Percentiles rank a stretch among this genome's conserved stretches.
Conservation (phyloP, 2,113 vertebrate species). For the Chlorodrepanis virens region DNA sequence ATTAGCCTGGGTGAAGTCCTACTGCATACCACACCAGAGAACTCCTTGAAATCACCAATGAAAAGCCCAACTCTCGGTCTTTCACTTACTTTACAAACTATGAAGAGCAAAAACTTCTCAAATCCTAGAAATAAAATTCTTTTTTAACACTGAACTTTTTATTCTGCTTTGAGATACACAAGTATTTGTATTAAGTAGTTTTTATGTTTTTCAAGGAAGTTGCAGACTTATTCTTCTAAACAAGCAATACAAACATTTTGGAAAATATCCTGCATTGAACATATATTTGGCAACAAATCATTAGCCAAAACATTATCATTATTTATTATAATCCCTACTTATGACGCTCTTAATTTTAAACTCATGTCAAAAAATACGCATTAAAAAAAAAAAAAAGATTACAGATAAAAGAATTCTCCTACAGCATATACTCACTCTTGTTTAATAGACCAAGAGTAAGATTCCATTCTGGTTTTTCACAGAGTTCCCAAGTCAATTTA, state of each 20-base stretch:
- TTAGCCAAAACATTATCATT: background rate
- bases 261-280: background rate
- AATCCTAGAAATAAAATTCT: background rate
- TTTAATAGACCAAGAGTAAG: background rate
- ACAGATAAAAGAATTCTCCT: background rate
- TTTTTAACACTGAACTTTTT: background rate
- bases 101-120: background rate
- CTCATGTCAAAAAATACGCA: background rate
- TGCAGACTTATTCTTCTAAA: background rate
- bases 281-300: background rate
- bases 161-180: background rate
- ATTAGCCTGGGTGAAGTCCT: background rate
- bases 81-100: background rate
- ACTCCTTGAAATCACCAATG: background rate
- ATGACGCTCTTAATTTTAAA: background rate
- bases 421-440: background rate
- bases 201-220: background rate
- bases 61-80: background rate
- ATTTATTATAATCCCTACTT: background rate
- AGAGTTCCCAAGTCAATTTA: background rate
- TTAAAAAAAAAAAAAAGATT: background rate
- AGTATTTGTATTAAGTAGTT: background rate
- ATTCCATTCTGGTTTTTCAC: background rate
- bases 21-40: background rate
- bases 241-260: background rate